phyloP scores from a whole-genome alignment of 1,140 invertebrate species.

The Homarus americanus region DNA sequence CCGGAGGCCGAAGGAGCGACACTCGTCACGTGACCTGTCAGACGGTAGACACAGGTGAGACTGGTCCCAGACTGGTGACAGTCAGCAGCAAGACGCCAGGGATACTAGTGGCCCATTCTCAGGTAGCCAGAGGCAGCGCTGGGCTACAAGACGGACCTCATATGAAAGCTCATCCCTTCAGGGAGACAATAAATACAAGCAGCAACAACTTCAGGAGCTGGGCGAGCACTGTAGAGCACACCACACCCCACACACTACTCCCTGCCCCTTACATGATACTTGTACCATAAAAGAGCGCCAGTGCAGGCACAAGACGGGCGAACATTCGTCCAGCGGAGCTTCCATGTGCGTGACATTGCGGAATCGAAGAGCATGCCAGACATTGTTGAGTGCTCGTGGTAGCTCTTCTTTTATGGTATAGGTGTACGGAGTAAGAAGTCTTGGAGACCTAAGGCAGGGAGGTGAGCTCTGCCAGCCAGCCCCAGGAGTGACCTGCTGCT shows the following conservation, averaged over 20 bases:
- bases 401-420: too few relatives aligned
- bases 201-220: background rate
- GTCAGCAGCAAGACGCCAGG: conserved; percentile 14
- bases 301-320: conserved; percentile 14
- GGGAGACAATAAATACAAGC: background rate
- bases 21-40: background rate
- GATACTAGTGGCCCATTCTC: conserved; percentile 21
- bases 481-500: background rate
- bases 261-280: background rate
- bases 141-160: conserved; percentile 1
- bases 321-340: too few relatives aligned
- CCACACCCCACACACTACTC: conserved; percentile 2
- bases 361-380: too few relatives aligned
- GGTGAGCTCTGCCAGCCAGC: background rate
- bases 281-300: background rate
- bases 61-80: conserved; percentile 14
- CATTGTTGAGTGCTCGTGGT: too few relatives aligned
- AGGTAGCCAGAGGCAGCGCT: conserved; percentile 40
- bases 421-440: too few relatives aligned
- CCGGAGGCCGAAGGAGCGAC: conserved; percentile 32
- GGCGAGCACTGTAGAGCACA: background rate
- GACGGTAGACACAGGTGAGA: conserved; percentile 25
- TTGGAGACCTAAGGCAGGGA: too few relatives aligned
- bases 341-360: too few relatives aligned
- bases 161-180: conserved; percentile 43